Conservation (phyloP, 2,888 invertebrate genomes). For the Phortica magna region DNA sequence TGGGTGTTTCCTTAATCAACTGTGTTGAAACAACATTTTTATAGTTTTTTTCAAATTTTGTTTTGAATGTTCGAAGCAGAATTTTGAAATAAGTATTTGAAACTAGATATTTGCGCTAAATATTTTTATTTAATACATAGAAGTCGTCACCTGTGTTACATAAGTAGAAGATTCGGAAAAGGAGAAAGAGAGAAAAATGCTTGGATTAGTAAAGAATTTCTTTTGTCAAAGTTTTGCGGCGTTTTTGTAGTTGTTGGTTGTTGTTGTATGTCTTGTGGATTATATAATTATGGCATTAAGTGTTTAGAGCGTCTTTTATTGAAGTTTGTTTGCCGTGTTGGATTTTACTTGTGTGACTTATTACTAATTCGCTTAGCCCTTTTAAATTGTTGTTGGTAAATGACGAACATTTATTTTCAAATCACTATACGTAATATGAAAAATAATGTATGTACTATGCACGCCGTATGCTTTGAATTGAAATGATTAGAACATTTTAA, state of each 20-base stretch:
- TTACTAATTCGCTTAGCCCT: neutral
- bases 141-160: slow-evolving; percentile 58
- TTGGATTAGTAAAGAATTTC: slow-evolving; percentile 17
- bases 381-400: neutral
- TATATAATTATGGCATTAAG: neutral
- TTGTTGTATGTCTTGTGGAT: slow-evolving; percentile 5
- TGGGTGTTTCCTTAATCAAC: slow-evolving; percentile 70
- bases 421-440: too few species aligned
- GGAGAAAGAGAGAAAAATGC: slow-evolving; percentile 25
- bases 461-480: too few species aligned
- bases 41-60: slow-evolving; percentile 44
- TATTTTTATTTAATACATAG: slow-evolving; percentile 41
- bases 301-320: neutral
- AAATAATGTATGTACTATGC: too few species aligned
- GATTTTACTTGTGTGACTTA: neutral
- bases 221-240: neutral
- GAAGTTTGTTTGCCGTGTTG: neutral
- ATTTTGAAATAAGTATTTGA: slow-evolving; percentile 42
- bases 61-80: slow-evolving; percentile 62
- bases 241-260: neutral
- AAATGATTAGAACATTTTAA: too few species aligned
- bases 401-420: neutral
- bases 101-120: slow-evolving; percentile 61
- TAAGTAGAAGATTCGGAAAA: slow-evolving; percentile 30
- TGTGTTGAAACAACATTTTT: slow-evolving; percentile 75